phyloP scores from a whole-genome alignment of 2,888 invertebrate genomes.

The Parthenolecanium corni region DNA sequence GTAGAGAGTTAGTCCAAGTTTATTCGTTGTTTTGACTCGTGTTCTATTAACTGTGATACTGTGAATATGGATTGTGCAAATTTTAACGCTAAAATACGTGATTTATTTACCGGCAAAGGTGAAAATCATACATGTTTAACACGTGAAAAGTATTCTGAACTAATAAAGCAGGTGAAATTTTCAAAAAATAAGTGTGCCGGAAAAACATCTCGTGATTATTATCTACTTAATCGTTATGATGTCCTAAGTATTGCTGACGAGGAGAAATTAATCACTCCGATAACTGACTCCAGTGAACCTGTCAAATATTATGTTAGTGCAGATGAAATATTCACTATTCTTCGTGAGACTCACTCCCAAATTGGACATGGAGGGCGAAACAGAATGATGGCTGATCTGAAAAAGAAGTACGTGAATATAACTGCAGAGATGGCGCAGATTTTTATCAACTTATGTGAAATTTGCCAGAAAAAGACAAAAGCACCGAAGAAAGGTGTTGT shows the following conservation, averaged over 20 bases:
- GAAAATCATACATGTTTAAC: no score
- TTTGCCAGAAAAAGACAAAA: background rate
- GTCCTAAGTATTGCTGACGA: background rate
- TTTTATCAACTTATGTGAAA: background rate
- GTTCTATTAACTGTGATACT: no score
- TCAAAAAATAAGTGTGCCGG: no score
- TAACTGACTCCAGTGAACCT: background rate
- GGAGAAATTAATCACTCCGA: background rate
- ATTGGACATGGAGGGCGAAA: background rate
- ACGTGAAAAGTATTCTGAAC: no score
- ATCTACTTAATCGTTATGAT: no score
- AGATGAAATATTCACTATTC: background rate
- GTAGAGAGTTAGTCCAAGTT: no score
- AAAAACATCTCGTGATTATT: no score
- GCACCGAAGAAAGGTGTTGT: background rate
- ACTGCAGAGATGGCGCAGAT: background rate
- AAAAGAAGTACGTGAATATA: background rate
- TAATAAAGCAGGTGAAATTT: no score
- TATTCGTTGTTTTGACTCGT: no score
- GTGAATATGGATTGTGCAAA: no score
- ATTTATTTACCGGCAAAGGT: no score
- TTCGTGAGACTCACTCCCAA: background rate
- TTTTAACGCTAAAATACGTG: no score
- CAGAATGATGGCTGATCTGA: background rate
- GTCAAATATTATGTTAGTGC: background rate